Conservation (phyloP, 2,888 invertebrate species). For the Eilema caniola region DNA sequence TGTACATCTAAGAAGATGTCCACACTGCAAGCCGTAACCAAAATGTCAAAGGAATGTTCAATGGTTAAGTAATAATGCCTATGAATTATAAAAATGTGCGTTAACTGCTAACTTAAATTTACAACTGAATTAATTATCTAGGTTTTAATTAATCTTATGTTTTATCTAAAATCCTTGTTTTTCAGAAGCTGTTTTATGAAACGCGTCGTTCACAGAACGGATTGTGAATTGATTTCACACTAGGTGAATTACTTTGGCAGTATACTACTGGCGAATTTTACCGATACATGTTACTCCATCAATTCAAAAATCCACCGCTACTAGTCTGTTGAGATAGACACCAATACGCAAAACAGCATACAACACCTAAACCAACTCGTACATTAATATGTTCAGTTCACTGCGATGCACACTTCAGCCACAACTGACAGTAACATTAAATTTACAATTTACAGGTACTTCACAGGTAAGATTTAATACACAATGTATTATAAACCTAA, state of each 20-base stretch:
- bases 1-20: constrained; percentile 39
- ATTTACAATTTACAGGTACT: constrained; percentile 87
- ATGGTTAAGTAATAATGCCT: constrained; percentile 87
- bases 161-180: constrained; percentile 81
- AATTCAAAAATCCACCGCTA: constrained; percentile 75
- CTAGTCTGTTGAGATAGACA: constrained; percentile 76
- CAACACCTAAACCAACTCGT: constrained; percentile 72
- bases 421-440: constrained; percentile 74
- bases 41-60: constrained; percentile 86
- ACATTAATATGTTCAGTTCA: constrained; percentile 72
- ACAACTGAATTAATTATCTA: constrained; percentile 85
- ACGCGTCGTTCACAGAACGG: constrained; percentile 86
- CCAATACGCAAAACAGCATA: constrained; percentile 80
- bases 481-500: constrained; percentile 79
- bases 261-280: constrained; percentile 79
- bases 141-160: constrained; percentile 79
- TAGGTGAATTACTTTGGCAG: constrained; percentile 85
- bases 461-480: constrained; percentile 83
- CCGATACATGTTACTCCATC: constrained; percentile 69
- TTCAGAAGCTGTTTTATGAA: constrained; percentile 80
- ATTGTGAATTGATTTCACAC: constrained; percentile 82
- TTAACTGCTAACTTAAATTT: constrained; percentile 86
- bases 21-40: constrained; percentile 79
- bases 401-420: constrained; percentile 79
- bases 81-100: constrained; percentile 84